These are phyloP conservation scores for Drosophila antonietae DNA, from an alignment of 2,888 invertebrate species.

Conservation along the genomic window DNA sequence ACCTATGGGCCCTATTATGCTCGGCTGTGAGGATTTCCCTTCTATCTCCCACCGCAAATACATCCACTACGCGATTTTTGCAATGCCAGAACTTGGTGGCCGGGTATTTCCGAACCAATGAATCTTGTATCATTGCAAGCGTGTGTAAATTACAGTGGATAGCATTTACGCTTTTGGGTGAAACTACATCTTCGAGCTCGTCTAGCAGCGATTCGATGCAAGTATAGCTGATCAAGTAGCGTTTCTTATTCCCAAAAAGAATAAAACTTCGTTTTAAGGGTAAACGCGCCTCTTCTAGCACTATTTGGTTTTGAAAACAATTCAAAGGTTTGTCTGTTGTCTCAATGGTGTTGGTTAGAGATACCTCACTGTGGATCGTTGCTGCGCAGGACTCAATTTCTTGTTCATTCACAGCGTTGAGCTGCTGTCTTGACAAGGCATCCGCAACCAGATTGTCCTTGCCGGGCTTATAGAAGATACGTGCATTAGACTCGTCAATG, in stretches of 20 bases:
- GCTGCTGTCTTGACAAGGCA: slow-evolving; percentile 4
- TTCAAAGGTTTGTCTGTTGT: not conserved
- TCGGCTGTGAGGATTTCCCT: slow-evolving; percentile 8
- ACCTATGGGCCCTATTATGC: slow-evolving; percentile 18
- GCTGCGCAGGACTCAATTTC: slow-evolving; percentile 4
- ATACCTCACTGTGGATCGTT: not conserved
- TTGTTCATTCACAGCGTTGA: slow-evolving; percentile 1
- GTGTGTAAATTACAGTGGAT: slow-evolving; percentile 13
- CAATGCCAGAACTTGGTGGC: slow-evolving; percentile 12
- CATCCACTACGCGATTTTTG: slow-evolving; percentile 1
- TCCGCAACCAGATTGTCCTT: slow-evolving; percentile 1
- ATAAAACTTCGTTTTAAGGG: not conserved
- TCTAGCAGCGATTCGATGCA: slow-evolving; percentile 8
- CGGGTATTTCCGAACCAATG: slow-evolving; percentile 9
- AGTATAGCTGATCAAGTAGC: slow-evolving; percentile 1
- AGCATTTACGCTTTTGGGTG: slow-evolving; percentile 11
- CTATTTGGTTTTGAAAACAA: slow-evolving; percentile 1
- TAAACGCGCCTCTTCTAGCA: not conserved
- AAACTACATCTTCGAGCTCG: slow-evolving; percentile 5
- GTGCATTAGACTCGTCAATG: slow-evolving; percentile 3
- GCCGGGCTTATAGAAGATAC: too few species aligned
- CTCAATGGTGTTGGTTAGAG: slow-evolving; percentile 1
- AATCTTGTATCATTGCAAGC: slow-evolving; percentile 11
- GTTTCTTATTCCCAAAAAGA: slow-evolving; percentile 2
- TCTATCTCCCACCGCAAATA: slow-evolving; percentile 8